phyloP scores from a whole-genome alignment of 2,888 invertebrate genomes.

The Cloeon dipterum region DNA sequence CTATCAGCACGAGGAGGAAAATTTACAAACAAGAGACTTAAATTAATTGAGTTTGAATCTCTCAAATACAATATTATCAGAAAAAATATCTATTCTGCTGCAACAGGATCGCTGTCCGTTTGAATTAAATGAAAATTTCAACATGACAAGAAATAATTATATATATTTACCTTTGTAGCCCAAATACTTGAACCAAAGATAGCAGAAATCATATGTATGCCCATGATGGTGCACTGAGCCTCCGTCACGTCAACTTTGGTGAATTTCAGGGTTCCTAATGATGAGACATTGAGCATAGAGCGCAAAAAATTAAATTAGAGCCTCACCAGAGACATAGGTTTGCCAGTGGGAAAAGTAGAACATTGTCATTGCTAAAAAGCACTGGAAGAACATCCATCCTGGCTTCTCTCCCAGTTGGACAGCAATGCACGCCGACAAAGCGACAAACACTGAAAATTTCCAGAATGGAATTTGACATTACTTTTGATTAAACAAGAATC shows the following conservation, averaged over 20 bases:
- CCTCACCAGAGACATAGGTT: constrained; percentile 79
- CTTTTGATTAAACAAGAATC: background rate
- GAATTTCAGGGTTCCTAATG: constrained; percentile 65
- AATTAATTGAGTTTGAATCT: too few species aligned
- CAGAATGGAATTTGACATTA: too few species aligned
- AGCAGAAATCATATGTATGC: constrained; percentile 67
- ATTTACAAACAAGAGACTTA: too few species aligned
- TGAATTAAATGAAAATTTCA: too few species aligned
- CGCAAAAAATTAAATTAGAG: constrained; percentile 2
- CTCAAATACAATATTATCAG: too few species aligned
- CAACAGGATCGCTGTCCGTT: too few species aligned
- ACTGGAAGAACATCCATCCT: constrained; percentile 86
- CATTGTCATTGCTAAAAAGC: constrained; percentile 79
- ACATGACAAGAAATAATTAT: too few species aligned
- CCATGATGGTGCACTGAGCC: constrained; percentile 84
- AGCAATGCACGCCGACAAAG: constrained; percentile 84
- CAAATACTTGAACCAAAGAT: constrained; percentile 72
- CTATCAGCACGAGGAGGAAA: too few species aligned
- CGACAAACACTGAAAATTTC: constrained; percentile 74
- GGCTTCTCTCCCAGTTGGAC: constrained; percentile 82
- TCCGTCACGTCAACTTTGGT: constrained; percentile 94
- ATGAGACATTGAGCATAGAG: constrained; percentile 3
- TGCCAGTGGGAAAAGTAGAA: constrained; percentile 99
- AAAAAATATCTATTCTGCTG: too few species aligned
- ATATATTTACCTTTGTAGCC: constrained; percentile 41